Percentiles rank a stretch among this genome's conserved stretches.
These are phyloP conservation scores for Pungitius pungitius DNA, from an alignment of 2,113 vertebrate species.

Conservation along the genomic window DNA sequence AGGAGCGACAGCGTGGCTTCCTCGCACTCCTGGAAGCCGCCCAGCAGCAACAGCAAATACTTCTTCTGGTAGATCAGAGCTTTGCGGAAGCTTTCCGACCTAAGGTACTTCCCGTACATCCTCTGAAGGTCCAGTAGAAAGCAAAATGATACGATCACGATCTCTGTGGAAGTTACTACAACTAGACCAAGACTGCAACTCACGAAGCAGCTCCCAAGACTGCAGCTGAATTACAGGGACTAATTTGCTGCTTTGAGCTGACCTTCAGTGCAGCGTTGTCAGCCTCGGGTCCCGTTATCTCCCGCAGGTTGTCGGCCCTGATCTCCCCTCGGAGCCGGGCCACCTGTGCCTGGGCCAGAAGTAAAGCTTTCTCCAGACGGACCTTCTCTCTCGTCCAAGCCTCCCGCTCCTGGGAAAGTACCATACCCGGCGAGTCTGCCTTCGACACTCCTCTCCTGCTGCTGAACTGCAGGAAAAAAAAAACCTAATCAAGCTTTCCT, in stretches of 20 bases:
- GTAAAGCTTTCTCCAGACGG: slow-evolving; percentile 87
- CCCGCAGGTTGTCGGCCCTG: slow-evolving; percentile 84
- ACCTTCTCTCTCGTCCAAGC: slow-evolving; percentile 86
- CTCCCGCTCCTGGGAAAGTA: slow-evolving; percentile 87
- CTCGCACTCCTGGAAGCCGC: slow-evolving; percentile 96
- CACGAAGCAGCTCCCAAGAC: neutral
- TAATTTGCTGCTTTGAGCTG: slow-evolving; percentile 12
- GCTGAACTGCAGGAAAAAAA: slow-evolving; percentile 72
- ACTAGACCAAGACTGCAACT: neutral
- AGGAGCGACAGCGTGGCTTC: slow-evolving; percentile 91
- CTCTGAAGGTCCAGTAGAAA: slow-evolving; percentile 76
- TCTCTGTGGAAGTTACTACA: neutral
- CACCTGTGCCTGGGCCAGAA: slow-evolving; percentile 85
- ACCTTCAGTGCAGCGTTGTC: slow-evolving; percentile 90
- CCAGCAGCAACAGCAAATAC: slow-evolving; percentile 93
- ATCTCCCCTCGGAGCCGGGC: slow-evolving; percentile 87
- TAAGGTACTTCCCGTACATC: slow-evolving; percentile 92
- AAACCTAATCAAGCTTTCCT: neutral
- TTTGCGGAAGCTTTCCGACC: slow-evolving; percentile 95
- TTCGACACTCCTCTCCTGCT: slow-evolving; percentile 60
- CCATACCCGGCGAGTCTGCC: slow-evolving; percentile 69
- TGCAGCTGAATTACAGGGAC: neutral
- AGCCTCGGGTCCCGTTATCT: slow-evolving; percentile 81
- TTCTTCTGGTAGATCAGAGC: slow-evolving; percentile 98
- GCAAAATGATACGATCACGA: neutral